Conservation (phyloP, 2,113 vertebrate species). For the Artemisiospiza belli region DNA sequence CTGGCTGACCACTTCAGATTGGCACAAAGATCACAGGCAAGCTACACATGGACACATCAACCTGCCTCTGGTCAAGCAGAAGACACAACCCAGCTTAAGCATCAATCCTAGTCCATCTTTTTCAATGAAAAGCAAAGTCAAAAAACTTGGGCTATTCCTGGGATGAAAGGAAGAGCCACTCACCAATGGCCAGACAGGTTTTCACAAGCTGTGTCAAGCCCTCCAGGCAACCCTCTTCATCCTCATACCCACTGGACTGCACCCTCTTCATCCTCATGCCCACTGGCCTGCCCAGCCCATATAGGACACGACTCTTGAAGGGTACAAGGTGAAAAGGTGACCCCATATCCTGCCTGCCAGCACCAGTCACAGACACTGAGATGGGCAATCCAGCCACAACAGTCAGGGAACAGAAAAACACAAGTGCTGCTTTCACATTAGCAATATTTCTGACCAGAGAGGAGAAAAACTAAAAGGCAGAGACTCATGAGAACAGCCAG, state of each 20-base stretch:
- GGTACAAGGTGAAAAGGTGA: background rate
- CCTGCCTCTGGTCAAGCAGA: background rate
- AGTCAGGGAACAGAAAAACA: background rate
- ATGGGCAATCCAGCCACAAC: background rate
- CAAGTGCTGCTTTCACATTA: background rate
- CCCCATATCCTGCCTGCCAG: background rate
- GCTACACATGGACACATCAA: background rate
- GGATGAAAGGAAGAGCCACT: background rate
- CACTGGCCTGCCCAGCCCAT: background rate
- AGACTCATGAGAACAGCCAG: background rate
- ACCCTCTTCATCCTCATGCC: background rate
- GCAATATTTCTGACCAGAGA: background rate
- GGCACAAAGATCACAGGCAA: background rate
- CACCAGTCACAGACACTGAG: background rate
- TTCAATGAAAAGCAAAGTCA: background rate
- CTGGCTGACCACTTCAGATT: background rate
- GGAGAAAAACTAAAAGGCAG: background rate
- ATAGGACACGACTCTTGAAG: fast-evolving
- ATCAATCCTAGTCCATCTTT: background rate
- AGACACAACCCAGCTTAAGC: background rate
- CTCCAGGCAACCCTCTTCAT: background rate
- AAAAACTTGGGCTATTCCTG: background rate
- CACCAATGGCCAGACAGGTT: background rate
- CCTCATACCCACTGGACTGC: too few relatives aligned
- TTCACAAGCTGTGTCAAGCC: background rate